These are phyloP conservation scores for Camelus bactrianus DNA, from an alignment of 2,113 vertebrate species.

Conservation along the genomic window DNA sequence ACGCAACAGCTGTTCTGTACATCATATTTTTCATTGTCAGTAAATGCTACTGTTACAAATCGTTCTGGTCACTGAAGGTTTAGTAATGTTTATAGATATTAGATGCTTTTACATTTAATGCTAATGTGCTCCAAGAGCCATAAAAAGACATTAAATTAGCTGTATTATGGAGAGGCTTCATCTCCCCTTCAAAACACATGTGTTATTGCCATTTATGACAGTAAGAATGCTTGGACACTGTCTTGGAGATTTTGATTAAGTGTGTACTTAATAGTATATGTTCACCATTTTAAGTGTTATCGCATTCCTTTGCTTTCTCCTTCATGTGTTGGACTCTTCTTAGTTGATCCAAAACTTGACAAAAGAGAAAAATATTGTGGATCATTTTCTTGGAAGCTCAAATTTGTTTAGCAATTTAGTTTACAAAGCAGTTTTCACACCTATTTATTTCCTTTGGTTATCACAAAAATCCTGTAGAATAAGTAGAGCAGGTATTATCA, in stretches of 20 bases:
- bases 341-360: background rate
- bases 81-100: background rate
- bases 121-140: background rate
- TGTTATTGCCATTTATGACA: background rate
- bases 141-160: background rate
- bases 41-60: conserved; percentile 73
- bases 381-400: background rate
- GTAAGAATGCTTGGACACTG: background rate
- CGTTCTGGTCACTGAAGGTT: conserved; percentile 54
- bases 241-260: background rate
- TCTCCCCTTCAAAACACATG: background rate
- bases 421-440: background rate
- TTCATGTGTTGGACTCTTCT: background rate
- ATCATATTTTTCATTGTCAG: conserved; percentile 45
- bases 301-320: background rate
- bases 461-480: background rate
- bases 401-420: conserved; percentile 4
- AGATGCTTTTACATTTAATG: conserved; percentile 2
- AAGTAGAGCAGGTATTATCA: background rate
- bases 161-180: background rate
- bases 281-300: background rate
- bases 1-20: conserved; percentile 45
- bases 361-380: conserved; percentile 9
- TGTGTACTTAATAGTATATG: background rate
- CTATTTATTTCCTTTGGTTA: background rate